Evolutionary conservation across 2,113 vertebrate species (phyloP).

Genomic region (Pseudorasbora parva): DNA sequence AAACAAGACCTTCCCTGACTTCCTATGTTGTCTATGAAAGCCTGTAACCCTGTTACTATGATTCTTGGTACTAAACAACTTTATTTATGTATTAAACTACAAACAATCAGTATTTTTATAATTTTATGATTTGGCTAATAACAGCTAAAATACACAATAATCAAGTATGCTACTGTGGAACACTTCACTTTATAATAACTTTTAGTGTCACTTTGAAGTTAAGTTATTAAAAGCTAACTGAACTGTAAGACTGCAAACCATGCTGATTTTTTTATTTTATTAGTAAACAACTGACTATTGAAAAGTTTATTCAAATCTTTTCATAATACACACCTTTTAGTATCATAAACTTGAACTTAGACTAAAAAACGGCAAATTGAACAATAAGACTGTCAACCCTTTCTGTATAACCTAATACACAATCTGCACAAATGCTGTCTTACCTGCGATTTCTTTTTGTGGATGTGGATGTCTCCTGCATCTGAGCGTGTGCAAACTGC

Average conservation of each 20-base stretch:
- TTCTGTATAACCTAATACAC: background rate
- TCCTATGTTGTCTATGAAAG: no score
- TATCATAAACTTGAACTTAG: background rate
- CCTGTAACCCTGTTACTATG: background rate
- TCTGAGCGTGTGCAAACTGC: slow-evolving; percentile 95
- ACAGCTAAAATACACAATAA: no score
- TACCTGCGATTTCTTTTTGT: slow-evolving; percentile 98
- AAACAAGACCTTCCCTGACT: no score
- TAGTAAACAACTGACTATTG: background rate
- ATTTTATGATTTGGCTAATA: background rate
- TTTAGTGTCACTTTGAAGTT: background rate
- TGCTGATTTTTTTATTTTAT: background rate
- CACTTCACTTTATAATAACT: no score
- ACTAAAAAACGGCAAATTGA: background rate
- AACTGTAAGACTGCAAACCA: background rate
- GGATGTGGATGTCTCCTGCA: slow-evolving; percentile 95
- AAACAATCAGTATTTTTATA: background rate
- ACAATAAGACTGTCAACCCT: background rate
- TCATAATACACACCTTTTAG: background rate
- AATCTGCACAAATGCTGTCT: background rate
- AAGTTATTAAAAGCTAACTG: background rate
- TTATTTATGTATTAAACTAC: background rate
- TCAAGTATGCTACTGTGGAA: background rate
- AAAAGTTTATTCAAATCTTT: background rate
- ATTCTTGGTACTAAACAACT: no score